These are phyloP conservation scores for Probosciger aterrimus DNA, from an alignment of 2,113 vertebrate species.

Conservation along the genomic window DNA sequence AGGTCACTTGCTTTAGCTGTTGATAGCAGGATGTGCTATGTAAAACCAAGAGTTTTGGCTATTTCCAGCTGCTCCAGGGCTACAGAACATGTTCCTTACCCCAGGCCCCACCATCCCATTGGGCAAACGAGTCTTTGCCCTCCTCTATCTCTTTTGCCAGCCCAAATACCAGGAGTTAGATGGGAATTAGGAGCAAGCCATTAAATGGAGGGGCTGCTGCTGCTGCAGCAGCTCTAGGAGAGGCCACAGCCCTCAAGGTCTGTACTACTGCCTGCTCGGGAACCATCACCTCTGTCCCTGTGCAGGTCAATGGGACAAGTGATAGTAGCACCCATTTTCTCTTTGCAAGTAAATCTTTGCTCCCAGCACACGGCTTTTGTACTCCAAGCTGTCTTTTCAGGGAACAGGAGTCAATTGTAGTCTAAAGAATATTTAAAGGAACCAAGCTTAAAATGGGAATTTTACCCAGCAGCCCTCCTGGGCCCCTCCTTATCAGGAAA, in stretches of 20 bases:
- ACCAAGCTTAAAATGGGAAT: rapidly evolving
- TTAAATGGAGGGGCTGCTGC: neutral
- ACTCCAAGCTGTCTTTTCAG: neutral
- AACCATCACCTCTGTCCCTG: rapidly evolving
- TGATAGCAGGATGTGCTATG: rapidly evolving
- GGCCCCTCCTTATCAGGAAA: neutral
- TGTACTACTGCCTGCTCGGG: neutral
- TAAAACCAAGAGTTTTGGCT: rapidly evolving
- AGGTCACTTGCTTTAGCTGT: rapidly evolving
- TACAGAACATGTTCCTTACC: rapidly evolving
- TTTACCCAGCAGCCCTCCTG: neutral
- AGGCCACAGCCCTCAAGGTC: neutral
- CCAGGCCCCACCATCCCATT: neutral
- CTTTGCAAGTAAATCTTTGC: neutral
- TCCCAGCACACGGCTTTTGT: neutral
- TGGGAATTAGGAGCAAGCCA: neutral
- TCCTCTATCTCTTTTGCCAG: neutral
- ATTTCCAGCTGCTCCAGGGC: neutral
- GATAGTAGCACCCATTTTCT: neutral
- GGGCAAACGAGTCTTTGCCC: neutral
- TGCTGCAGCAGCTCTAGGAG: rapidly evolving
- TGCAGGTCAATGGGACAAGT: neutral
- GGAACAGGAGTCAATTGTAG: neutral
- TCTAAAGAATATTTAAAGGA: neutral
- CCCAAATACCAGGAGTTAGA: neutral